Percentiles rank a stretch among this genome's conserved stretches.
Evolutionary conservation across 2,888 invertebrate species (phyloP).

Genomic region (Phymatocera aterrima): DNA sequence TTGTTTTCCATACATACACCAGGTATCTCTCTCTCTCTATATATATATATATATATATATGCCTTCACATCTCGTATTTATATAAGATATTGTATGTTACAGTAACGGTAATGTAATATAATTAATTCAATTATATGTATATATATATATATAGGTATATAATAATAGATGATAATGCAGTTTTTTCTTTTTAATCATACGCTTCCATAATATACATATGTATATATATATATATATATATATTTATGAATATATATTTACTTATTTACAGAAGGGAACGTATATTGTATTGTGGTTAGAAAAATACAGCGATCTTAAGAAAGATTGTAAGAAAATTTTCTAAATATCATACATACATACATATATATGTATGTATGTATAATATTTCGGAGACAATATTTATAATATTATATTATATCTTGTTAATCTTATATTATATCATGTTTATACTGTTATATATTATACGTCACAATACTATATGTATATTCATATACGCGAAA

Average conservation of each 20-base stretch:
- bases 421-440: not conserved
- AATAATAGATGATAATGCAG: constrained; percentile 33
- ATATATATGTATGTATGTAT: constrained; percentile 16
- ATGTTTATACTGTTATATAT: constrained; percentile 14
- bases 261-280: constrained; percentile 69
- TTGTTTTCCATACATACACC: constrained; percentile 13
- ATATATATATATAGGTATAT: not conserved
- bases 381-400: constrained; percentile 36
- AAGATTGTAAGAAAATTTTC: constrained; percentile 66
- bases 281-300: constrained; percentile 65
- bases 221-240: not conserved
- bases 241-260: constrained; percentile 47
- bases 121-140: constrained; percentile 21
- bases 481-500: not conserved
- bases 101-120: constrained; percentile 26
- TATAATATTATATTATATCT: constrained; percentile 33
- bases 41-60: constrained; percentile 47
- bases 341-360: constrained; percentile 52
- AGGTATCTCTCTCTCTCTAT: not conserved
- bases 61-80: constrained; percentile 8
- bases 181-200: too few species aligned
- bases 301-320: constrained; percentile 72
- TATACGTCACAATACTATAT: not conserved
- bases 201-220: too few species aligned
- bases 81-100: too few species aligned